A percentile compares a stretch with the other conserved stretches of the same genome.
Evolutionary conservation across 2,113 vertebrate genomes (phyloP).

Genomic region (Gracilinanus agilis): DNA sequence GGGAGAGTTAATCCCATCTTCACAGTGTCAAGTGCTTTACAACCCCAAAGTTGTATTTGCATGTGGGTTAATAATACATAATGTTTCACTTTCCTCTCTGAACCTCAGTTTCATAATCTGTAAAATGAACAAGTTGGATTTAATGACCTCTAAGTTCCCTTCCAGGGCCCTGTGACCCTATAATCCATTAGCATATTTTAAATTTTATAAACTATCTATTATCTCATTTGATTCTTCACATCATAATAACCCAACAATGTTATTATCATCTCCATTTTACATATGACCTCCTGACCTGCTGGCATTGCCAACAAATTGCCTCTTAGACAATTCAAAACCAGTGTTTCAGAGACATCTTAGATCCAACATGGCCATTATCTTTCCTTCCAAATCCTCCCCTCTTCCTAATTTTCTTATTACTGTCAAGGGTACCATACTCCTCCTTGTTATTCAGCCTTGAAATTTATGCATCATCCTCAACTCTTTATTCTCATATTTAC

Average conservation of each 20-base stretch:
- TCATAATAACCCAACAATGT: background rate
- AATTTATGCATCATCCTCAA: background rate
- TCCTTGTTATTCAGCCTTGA: background rate
- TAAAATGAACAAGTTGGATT: background rate
- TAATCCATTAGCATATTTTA: background rate
- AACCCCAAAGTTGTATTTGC: too few relatives aligned
- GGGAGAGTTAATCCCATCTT: too few relatives aligned
- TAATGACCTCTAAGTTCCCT: background rate
- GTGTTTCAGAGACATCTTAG: background rate
- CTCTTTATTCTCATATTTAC: background rate
- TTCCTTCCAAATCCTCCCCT: background rate
- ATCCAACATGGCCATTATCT: background rate
- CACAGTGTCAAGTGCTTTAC: too few relatives aligned
- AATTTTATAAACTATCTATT: background rate
- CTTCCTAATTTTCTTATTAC: background rate
- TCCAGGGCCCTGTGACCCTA: background rate
- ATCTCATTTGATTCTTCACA: background rate
- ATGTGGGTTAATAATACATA: background rate
- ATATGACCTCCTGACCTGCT: background rate
- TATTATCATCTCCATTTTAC: background rate
- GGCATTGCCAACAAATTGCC: background rate
- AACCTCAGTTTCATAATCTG: background rate
- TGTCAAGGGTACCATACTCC: background rate
- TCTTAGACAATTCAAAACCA: background rate
- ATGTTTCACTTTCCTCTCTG: background rate